These are phyloP conservation scores for Echiichthys vipera DNA, from an alignment of 2,797 vertebrate genomes.

Conservation along the genomic window DNA sequence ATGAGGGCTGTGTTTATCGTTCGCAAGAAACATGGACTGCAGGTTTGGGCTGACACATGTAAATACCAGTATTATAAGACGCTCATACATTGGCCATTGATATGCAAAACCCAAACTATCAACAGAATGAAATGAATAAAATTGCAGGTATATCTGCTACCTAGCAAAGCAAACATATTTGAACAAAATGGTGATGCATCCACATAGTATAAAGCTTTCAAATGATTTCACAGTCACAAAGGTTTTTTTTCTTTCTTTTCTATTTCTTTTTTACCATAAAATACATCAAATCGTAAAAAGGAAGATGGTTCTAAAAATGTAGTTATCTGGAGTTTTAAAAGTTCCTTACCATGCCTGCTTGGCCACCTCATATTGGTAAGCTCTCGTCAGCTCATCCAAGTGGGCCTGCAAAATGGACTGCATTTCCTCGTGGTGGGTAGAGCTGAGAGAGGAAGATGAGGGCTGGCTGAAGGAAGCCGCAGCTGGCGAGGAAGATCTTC, in stretches of 20 bases:
- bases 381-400: constrained; percentile 93
- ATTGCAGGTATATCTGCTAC: constrained; percentile 56
- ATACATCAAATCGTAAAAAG: neutral
- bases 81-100: constrained; percentile 65
- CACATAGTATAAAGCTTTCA: constrained; percentile 9
- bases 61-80: constrained; percentile 69
- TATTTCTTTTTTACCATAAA: neutral
- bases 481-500: constrained; percentile 91
- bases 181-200: constrained; percentile 22
- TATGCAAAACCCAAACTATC: constrained; percentile 75
- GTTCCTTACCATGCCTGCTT: constrained; percentile 92
- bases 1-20: constrained; percentile 71
- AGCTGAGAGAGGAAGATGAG: constrained; percentile 92
- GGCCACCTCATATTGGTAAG: constrained; percentile 95
- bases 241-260: neutral
- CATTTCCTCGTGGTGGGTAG: constrained; percentile 96
- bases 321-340: neutral
- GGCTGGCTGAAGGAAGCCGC: constrained; percentile 89
- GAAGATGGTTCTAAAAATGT: neutral
- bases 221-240: constrained; percentile 9
- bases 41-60: constrained; percentile 62
- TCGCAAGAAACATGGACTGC: constrained; percentile 38
- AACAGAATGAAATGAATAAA: constrained; percentile 58
- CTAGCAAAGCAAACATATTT: constrained; percentile 34
- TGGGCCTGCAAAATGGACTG: constrained; percentile 95